A percentile compares a stretch with the other conserved stretches of the same genome.
phyloP scores from a whole-genome alignment of 2,888 invertebrate genomes.

The Caradrina kadenii region DNA sequence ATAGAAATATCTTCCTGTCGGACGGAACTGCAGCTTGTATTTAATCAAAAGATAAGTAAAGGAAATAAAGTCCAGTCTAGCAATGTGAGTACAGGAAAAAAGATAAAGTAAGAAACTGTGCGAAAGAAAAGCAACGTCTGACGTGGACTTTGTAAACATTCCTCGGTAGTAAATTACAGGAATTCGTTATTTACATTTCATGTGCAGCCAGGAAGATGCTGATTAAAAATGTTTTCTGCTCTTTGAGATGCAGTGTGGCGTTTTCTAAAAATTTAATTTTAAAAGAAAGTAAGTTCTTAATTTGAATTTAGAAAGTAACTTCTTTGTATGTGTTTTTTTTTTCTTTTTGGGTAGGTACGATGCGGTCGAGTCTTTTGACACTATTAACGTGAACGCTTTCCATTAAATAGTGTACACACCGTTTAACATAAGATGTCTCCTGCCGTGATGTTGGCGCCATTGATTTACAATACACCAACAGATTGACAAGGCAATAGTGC shows the following conservation, averaged over 20 bases:
- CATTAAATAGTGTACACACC: too few species aligned
- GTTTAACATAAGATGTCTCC: too few species aligned
- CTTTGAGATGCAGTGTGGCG: background rate
- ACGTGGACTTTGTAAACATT: constrained; percentile 28
- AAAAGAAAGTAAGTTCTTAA: constrained; percentile 3
- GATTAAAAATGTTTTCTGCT: constrained; percentile 3
- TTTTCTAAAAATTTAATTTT: background rate
- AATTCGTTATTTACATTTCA: constrained; percentile 19
- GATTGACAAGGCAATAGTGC: too few species aligned
- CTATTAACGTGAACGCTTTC: too few species aligned
- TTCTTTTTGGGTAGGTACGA: too few species aligned
- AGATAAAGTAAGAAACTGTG: constrained; percentile 28
- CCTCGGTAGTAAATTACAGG: constrained; percentile 30
- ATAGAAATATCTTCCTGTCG: constrained; percentile 9
- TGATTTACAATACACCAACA: too few species aligned
- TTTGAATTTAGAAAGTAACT: too few species aligned
- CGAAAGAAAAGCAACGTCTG: constrained; percentile 28
- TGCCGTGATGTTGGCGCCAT: too few species aligned
- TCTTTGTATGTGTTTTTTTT: too few species aligned
- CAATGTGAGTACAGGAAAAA: constrained; percentile 32
- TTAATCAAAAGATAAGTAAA: constrained; percentile 51
- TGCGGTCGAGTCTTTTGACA: too few species aligned
- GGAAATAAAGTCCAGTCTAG: constrained; percentile 35
- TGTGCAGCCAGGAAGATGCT: background rate
- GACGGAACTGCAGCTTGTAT: constrained; percentile 28